Evolutionary conservation across 2,113 vertebrate species (phyloP).

Genomic region (Plecotus auritus): DNA sequence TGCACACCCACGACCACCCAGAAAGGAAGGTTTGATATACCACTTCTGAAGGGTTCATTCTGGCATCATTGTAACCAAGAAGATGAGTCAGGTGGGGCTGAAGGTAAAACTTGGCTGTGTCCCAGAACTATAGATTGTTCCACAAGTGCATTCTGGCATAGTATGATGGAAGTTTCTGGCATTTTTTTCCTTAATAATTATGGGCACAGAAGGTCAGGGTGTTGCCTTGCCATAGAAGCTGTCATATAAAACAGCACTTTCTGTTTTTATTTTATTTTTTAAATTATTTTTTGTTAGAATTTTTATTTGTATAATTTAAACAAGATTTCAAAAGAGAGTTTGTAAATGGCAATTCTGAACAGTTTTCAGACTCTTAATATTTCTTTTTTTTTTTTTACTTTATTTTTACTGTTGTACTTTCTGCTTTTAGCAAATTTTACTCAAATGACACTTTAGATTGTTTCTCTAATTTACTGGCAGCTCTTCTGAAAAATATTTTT

Average conservation of each 20-base stretch:
- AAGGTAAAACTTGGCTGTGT: background rate
- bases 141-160: background rate
- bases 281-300: background rate
- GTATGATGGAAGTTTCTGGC: background rate
- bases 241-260: background rate
- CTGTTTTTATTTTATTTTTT: background rate
- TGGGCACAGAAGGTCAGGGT: background rate
- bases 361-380: background rate
- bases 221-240: background rate
- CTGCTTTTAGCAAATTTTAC: slow-evolving; percentile 17
- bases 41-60: background rate
- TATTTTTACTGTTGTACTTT: background rate
- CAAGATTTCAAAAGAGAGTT: background rate
- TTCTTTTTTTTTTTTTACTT: background rate
- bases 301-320: background rate
- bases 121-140: background rate
- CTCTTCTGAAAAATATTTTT: slow-evolving; percentile 30
- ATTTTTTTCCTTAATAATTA: background rate
- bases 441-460: background rate
- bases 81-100: background rate
- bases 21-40: background rate
- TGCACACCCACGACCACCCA: background rate
- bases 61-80: background rate
- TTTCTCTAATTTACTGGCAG: background rate
- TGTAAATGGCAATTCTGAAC: background rate